Evolutionary conservation across 2,888 invertebrate species (phyloP).

Genomic region (Parasteatoda lunata): DNA sequence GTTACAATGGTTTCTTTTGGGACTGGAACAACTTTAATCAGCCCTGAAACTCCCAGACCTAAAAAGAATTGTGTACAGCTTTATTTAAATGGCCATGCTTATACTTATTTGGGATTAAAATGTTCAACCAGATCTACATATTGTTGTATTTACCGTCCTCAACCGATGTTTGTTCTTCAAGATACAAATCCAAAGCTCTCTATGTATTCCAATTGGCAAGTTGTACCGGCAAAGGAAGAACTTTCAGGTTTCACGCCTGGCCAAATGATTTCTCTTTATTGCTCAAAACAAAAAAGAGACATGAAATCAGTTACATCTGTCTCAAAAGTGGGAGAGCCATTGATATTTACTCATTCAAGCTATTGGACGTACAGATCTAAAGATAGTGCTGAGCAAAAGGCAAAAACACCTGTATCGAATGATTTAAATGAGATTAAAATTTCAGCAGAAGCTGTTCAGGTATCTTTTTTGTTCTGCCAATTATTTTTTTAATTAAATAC

Average conservation of each 20-base stretch:
- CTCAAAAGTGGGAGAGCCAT: conserved; percentile 48
- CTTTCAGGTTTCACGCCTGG: conserved; percentile 80
- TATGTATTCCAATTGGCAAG: conserved; percentile 94
- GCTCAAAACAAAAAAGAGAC: conserved; percentile 84
- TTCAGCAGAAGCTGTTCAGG: conserved; percentile 35
- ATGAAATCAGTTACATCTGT: conserved; percentile 76
- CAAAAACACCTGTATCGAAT: neutral
- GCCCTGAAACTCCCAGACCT: conserved; percentile 92
- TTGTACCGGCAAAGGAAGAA: conserved; percentile 71
- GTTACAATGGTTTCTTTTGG: conserved; percentile 72
- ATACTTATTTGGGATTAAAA: conserved; percentile 91
- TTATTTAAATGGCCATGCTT: conserved; percentile 89
- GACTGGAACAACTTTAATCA: conserved; percentile 79
- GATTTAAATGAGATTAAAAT: conserved; percentile 24
- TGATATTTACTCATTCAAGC: conserved; percentile 74
- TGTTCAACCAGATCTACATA: conserved; percentile 93
- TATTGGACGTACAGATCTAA: conserved; percentile 73
- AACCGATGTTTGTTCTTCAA: conserved; percentile 89
- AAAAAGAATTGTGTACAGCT: conserved; percentile 92
- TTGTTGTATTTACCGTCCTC: conserved; percentile 93
- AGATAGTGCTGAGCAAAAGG: conserved; percentile 33
- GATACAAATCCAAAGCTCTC: conserved; percentile 88
- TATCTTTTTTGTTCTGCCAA: conserved; percentile 17
- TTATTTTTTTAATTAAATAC: no score
- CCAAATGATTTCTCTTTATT: conserved; percentile 82